Evolutionary conservation across 2,797 vertebrate genomes (phyloP), one percentile per base, ranked within the genome.

Genomic region (Acrossocheilus fasciatus): DNA sequence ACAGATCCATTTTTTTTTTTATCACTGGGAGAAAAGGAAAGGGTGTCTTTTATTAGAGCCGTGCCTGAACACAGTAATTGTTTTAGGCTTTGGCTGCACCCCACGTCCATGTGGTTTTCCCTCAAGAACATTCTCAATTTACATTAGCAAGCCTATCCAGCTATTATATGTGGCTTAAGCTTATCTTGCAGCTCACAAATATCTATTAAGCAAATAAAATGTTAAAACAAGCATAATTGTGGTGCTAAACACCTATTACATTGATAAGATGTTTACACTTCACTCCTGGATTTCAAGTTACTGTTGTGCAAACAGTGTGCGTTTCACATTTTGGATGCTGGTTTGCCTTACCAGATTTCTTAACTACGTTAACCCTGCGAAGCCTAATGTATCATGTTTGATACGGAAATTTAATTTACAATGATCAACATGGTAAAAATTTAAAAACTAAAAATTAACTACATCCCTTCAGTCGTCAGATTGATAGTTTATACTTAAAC

Each of bases 41-140:
- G 68, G 81, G 81, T 82, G 50, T 83, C 36, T 83, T 82, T 73
- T 72, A 68, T 85, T 85, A 77, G 59, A 74, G 34, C 23, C 4
- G 4, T 39, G 39, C 78, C n/a, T 86, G 59, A 62, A 47, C 39
- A 62, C 77, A 73, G 78, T 86, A 81, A 81, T 86, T 64, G 72
- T 73, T 86, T 81, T 52, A 81, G 26, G 59, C 14, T 84, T 75
- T 76, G 82, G 82, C 82, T 68, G 43, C 57, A 76, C 43, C 14
- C 73, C 59, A 68, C 6, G 59, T 77, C 73, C 73, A 30, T 76
- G 82, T 68, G 59, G 59, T 84, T 77, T 84, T 26, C 72, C 45
- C 45, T 52, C 43, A 50, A 84, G 43, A 66, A 50, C 72, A 12
- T 20, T 76, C 59, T 66, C 57, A 11, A 52, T 83, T 75, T 34